Base-by-base conservation (phyloP, 2,888 invertebrate genomes). In the Drosophila emarginata region DNA sequence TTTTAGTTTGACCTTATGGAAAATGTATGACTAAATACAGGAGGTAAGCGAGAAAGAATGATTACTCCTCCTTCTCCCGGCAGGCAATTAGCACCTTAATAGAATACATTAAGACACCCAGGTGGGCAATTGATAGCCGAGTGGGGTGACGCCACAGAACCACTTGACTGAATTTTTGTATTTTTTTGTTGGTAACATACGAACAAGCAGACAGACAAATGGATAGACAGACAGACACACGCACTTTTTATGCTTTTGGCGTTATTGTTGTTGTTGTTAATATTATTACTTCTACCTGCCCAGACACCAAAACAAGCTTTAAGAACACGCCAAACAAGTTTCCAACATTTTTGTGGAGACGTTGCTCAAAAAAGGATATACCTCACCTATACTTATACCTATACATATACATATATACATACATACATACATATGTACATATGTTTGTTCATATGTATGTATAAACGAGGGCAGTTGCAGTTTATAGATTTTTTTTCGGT, bases 281-380 rank as follows among this genome's bases (percentile, higher is more conserved):
- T 78, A 37, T 57, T 52, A 56, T 26, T 61, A 61, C 52, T 78
- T 73, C 66, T 82, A 87, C 87, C 87, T 82, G 82, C 74, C 86
- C 77, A 78, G 79, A 85, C 75, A 61, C 72, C 77, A 87, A 87
- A 82, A 85, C 82, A 82, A 82, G 82, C 87, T 81, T 87, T 88
- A 83, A 84, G 84, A 84, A 84, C 87, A 88, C 69, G 80, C 73
- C 78, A 84, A 84, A 84, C 84, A 83, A 84, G 84, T 84, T 84
- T 88, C 66, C 67, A 70, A 73, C 78, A 72, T 75, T 67, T 79
- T 66, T 77, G 76, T 72, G 60, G 54, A 69, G 71, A 62, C 72
- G 61, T 71, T 59, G 79, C 82, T 85, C 72, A 72, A 82, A 82
- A 54, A 82, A 82, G 82, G 82, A 82, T 72, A 85, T 85, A 71